Evolutionary conservation across 2,888 invertebrate species (phyloP).

Genomic region (Mesorhabditis spiculigera): DNA sequence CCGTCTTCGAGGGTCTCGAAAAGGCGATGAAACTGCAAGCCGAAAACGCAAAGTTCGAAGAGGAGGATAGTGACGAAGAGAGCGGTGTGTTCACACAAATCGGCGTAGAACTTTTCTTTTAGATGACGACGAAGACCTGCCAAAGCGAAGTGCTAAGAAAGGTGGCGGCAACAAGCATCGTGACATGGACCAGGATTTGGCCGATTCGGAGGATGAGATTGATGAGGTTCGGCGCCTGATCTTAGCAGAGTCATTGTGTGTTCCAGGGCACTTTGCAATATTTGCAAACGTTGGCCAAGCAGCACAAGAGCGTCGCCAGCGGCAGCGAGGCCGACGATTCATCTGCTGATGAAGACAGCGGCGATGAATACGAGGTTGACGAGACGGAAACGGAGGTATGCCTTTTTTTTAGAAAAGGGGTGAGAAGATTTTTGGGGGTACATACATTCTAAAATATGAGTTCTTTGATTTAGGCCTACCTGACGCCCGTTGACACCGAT

Average conservation of each 20-base stretch:
- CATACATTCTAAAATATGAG: too few relatives aligned
- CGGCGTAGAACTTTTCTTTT: neutral
- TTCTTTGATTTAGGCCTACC: neutral
- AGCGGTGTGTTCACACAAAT: neutral
- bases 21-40: neutral
- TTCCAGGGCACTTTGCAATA: slow-evolving; percentile 5
- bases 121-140: neutral
- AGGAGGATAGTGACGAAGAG: neutral
- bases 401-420: neutral
- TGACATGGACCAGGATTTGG: slow-evolving; percentile 4
- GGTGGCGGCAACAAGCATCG: slow-evolving; percentile 1
- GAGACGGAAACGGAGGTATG: slow-evolving; percentile 3
- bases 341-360: neutral
- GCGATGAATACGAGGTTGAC: neutral
- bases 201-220: slow-evolving; percentile 5
- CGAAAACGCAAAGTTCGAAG: neutral
- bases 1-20: slow-evolving; percentile 1
- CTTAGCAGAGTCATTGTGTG: neutral
- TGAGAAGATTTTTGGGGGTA: too few relatives aligned
- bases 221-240: neutral
- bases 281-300: neutral
- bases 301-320: neutral
- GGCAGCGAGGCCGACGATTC: slow-evolving; percentile 5
- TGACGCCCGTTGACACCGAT: neutral
- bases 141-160: neutral